phyloP scores from a whole-genome alignment of 1,140 invertebrate species.

The Cotesia chilonis region DNA sequence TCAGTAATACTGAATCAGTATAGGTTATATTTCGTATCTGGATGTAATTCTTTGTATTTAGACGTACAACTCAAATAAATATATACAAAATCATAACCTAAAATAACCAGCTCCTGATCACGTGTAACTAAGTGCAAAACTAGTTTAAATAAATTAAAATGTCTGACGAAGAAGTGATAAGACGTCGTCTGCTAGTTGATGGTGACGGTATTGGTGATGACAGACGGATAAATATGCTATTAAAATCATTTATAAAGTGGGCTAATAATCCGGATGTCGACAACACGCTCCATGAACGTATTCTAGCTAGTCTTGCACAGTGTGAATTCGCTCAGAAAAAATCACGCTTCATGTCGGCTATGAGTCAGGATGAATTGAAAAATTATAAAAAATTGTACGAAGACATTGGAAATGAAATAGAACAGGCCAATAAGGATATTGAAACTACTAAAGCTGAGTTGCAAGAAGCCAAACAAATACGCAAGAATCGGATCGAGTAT shows the following conservation, averaged over 20 bases:
- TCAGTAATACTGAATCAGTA: no score
- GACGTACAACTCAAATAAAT: no score
- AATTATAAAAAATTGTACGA: conserved; percentile 84
- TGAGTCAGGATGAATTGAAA: conserved; percentile 84
- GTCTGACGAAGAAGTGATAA: conserved; percentile 90
- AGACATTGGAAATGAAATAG: conserved; percentile 80
- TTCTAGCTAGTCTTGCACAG: conserved; percentile 83
- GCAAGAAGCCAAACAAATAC: conserved; percentile 80
- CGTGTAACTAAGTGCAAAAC: no score
- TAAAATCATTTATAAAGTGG: conserved; percentile 92
- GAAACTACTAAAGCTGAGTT: conserved; percentile 79
- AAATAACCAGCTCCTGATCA: no score
- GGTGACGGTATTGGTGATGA: conserved; percentile 97
- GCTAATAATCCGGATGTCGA: conserved; percentile 75
- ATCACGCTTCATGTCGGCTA: conserved; percentile 79
- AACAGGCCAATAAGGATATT: conserved; percentile 78
- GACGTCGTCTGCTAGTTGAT: conserved; percentile 88
- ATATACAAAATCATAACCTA: no score
- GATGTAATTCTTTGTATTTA: no score
- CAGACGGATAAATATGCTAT: conserved; percentile 82
- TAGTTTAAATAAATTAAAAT: conserved; percentile 3
- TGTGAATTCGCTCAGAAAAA: conserved; percentile 90
- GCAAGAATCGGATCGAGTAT: conserved; percentile 92
- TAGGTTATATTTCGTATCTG: no score
- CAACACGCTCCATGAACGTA: conserved; percentile 77